Base-by-base conservation (phyloP, 2,888 invertebrate species). In the Eretmocerus hayati region DNA sequence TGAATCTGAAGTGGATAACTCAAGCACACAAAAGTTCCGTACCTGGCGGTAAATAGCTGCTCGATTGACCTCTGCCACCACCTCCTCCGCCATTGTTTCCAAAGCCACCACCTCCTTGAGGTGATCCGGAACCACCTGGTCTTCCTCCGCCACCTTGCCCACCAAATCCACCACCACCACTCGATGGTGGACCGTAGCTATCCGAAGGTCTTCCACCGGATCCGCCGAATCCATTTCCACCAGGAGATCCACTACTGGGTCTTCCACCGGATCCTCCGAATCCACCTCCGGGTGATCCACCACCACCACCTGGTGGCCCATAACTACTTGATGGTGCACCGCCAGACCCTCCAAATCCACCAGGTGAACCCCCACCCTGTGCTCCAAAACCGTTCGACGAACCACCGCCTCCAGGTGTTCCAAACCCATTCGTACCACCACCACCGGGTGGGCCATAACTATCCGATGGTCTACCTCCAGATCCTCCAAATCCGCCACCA, bases 161-260 rank as follows among this genome's bases (percentile, higher is more conserved):
- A 6, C 63, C 60, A 26, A 38, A 38, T n/a, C 41, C 42, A 45
- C 58, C 56, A 42, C 57, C 52, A 42, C 56, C 50, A 18, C 43
- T 30, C 1, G 54, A 38, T 45, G 61, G 74, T 30, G 72, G 58
- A 21, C 70, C 73, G 53, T 72, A 71, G 48, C 65, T 62, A 15
- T 67, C 56, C 6, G 56, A 53, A 44, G 62, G 58, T 55, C 61
- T 46, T 42, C 53, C 54, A n/a, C 57, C 15, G n/a, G 33, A 33
- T 5, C 11, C 56, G 4, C 53, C 56, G 51, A 58, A 53, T 22
- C 59, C 62, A 32, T 57, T 53, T 23, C 59, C 58, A 50, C 56
- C n/a, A n/a, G n/a, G n/a, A n/a, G n/a, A n/a, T n/a, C n/a, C n/a
- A n/a, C n/a, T n/a, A n/a, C n/a, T n/a, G n/a, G n/a, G n/a, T n/a